A percentile compares a stretch with the other conserved stretches of the same genome.
phyloP scores from a whole-genome alignment of 2,113 vertebrate genomes.

The Ictalurus punctatus region DNA sequence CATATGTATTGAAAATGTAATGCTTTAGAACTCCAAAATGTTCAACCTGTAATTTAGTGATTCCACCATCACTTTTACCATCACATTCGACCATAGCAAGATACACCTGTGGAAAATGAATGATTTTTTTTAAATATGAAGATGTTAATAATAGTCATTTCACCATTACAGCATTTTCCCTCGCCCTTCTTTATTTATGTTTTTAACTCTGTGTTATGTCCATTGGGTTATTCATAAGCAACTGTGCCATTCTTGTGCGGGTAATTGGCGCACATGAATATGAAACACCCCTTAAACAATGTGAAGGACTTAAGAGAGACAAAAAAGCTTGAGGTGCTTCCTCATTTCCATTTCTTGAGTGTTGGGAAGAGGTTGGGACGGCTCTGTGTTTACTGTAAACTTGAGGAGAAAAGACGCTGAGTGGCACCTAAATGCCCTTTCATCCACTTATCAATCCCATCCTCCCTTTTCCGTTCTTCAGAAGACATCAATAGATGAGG shows the following conservation, averaged over 20 bases:
- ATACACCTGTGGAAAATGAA: not conserved
- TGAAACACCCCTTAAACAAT: slow-evolving; percentile 71
- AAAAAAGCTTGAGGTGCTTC: slow-evolving; percentile 68
- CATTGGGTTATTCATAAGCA: slow-evolving; percentile 36
- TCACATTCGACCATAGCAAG: not conserved
- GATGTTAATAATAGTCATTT: not conserved
- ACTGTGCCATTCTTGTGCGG: slow-evolving; percentile 72
- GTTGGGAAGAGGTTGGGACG: slow-evolving; percentile 65
- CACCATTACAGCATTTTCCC: not conserved
- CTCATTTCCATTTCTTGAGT: slow-evolving; percentile 72
- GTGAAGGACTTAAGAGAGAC: slow-evolving; percentile 45
- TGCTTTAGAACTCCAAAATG: not conserved
- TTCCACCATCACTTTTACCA: not conserved
- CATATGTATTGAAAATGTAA: not conserved
- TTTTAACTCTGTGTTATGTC: not conserved
- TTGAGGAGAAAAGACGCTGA: slow-evolving; percentile 22
- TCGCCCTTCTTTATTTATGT: not conserved
- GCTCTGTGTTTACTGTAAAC: slow-evolving; percentile 63
- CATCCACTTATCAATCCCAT: slow-evolving; percentile 4
- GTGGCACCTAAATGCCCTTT: slow-evolving; percentile 12
- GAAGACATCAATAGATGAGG: not conserved
- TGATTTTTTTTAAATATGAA: not conserved
- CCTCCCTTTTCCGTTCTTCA: slow-evolving; percentile 4
- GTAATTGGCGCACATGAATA: slow-evolving; percentile 72
- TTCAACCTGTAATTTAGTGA: not conserved